Conservation (phyloP, 1,140 invertebrate species). For the Heterodera schachtii region DNA sequence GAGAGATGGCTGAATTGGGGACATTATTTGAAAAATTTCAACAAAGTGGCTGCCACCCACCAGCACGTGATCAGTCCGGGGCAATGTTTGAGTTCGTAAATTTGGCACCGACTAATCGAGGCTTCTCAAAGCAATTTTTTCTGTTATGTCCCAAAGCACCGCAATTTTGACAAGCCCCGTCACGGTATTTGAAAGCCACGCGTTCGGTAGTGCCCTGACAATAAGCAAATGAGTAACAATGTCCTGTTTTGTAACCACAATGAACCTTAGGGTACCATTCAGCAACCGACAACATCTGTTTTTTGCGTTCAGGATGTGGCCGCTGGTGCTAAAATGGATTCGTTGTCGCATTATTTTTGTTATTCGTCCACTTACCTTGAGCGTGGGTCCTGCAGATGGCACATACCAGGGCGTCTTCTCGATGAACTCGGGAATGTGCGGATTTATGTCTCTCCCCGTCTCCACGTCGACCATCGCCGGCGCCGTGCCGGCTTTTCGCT, state of each 20-base stretch:
- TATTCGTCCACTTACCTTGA: constrained; percentile 73
- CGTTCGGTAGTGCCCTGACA: constrained; percentile 61
- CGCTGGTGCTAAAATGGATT: constrained; percentile 79
- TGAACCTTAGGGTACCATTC: constrained; percentile 76
- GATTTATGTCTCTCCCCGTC: constrained; percentile 92
- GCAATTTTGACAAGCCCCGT: constrained; percentile 98
- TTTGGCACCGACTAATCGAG: constrained; percentile 86
- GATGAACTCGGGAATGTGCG: constrained; percentile 99
- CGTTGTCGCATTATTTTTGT: too few relatives aligned
- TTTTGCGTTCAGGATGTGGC: constrained; percentile 83
- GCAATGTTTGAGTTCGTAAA: constrained; percentile 80
- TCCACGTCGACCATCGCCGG: constrained; percentile 98
- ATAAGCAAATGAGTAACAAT: background rate
- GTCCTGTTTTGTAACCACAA: background rate
- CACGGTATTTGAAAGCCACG: constrained; percentile 80
- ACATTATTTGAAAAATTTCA: background rate
- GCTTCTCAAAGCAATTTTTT: constrained; percentile 95
- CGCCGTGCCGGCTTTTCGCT: constrained; percentile 93
- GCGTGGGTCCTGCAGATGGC: constrained; percentile 84
- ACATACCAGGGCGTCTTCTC: constrained; percentile 98
- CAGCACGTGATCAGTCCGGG: constrained; percentile 76
- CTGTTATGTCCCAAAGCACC: constrained; percentile 93
- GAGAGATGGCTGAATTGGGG: constrained; percentile 72
- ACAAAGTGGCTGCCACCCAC: constrained; percentile 20
- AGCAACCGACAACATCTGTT: constrained; percentile 73